Evolutionary conservation across 1,140 invertebrate genomes (phyloP), one percentile per base, ranked within the genome.

Genomic region (Cyclina sinensis): DNA sequence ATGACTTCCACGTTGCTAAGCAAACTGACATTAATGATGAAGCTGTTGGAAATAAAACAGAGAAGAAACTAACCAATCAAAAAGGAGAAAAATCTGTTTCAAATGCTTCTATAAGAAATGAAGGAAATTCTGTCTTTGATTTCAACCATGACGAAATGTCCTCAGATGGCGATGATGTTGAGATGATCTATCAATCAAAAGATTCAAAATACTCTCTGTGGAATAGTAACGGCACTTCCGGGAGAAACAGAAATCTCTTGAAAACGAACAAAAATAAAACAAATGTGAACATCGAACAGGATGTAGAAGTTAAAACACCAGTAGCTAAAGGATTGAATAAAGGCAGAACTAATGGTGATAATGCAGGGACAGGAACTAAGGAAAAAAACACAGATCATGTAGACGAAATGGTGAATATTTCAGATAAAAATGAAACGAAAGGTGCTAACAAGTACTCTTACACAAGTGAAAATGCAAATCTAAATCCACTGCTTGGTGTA

Each of bases 181-280:
- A 87, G 51, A 87, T 87, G 85, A 79, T 87, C 12, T 87, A 87
- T 70, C 73, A 87, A 54, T 79, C 83, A 27, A 2, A 83, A 9
- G 39, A 24, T 27, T 57, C 46, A 4, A 78, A 51, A 14, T 32
- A 21, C 39, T 24, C 18, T 73, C 7, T 43, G 3, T 12, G 14
- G 16, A 39, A 35, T 73, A 24, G 14, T 16, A 27, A 43, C 12
- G 24, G 27, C 24, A 18, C 5, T 78, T 57, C 30, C 9, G 48
- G 48, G 11, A 46, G 21, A 5, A 30, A 78, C 21, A 5, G 2
- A 5, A 27, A 30, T 39, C 37, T 9, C 12, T 24, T 39, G 37
- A 73, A 39, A 73, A n/a, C 16, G 1, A 39, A 73, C 5, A 18
- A 11, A 30, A 27, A 76, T 1, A 11, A 1, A 54, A 35, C 7